Percentiles rank a stretch among this genome's conserved stretches.
phyloP scores from a whole-genome alignment of 2,888 invertebrate species.

The Elegia similella region DNA sequence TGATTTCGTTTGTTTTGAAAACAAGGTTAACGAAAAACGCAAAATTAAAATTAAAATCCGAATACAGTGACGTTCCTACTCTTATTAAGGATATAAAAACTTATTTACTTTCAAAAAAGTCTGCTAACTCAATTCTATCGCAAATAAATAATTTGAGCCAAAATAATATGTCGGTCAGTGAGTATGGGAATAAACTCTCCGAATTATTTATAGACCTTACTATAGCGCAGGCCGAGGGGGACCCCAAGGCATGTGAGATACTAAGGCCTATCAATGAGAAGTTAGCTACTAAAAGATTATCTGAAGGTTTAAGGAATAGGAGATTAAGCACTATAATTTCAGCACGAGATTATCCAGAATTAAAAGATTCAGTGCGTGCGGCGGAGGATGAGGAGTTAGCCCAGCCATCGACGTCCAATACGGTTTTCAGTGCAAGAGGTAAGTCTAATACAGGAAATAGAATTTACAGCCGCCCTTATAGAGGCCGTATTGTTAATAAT shows the following conservation, averaged over 20 bases:
- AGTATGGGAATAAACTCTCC: conserved; percentile 13
- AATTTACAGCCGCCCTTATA: not conserved
- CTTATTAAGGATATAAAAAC: conserved; percentile 15
- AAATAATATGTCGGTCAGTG: conserved; percentile 10
- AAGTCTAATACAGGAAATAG: not conserved
- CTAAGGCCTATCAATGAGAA: conserved; percentile 20
- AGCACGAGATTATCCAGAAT: conserved; percentile 15
- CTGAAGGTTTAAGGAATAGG: conserved; percentile 19
- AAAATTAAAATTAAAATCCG: conserved; percentile 16
- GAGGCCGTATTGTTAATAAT: too few relatives aligned
- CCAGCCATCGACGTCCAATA: conserved; percentile 10
- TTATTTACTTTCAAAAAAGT: conserved; percentile 15
- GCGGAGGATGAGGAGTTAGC: conserved; percentile 15
- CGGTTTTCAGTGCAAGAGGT: conserved; percentile 6
- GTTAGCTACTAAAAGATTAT: conserved; percentile 19
- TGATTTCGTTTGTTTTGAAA: conserved; percentile 15
- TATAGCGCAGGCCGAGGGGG: conserved; percentile 14
- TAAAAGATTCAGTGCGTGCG: conserved; percentile 18
- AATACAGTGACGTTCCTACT: not conserved
- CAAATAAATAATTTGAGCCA: conserved; percentile 15
- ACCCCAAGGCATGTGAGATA: conserved; percentile 15
- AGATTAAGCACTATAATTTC: conserved; percentile 18
- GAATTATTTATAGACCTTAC: conserved; percentile 19
- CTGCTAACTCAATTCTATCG: conserved; percentile 13
- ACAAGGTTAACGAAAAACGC: conserved; percentile 16